Percentiles rank a stretch among this genome's conserved stretches.
Conservation (phyloP, 1,140 invertebrate species). For the Papilio xuthus region DNA sequence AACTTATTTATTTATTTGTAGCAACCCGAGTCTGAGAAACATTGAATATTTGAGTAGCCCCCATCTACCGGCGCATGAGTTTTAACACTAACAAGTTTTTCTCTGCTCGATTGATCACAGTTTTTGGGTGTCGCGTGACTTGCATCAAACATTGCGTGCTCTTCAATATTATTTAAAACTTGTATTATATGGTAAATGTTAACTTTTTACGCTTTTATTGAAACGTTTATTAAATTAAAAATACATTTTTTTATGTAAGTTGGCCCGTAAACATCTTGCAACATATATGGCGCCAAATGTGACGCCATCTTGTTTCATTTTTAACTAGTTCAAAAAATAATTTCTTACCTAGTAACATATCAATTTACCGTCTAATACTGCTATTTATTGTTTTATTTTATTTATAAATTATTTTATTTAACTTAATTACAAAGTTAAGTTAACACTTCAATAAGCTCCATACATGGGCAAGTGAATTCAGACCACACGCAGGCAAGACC, state of each 20-base stretch:
- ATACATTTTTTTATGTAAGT: too few relatives aligned
- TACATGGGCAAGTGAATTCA: conserved; percentile 46
- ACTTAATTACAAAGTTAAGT: conserved; percentile 29
- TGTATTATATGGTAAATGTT: neutral
- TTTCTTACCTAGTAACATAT: neutral
- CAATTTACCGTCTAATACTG: neutral
- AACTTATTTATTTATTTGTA: conserved; percentile 52
- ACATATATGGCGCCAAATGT: conserved; percentile 8
- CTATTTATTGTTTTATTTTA: conserved; percentile 3
- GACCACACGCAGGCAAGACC: conserved; percentile 53
- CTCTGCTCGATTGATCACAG: neutral
- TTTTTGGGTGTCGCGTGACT: conserved; percentile 32
- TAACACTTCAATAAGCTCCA: conserved; percentile 37
- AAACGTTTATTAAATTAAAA: too few relatives aligned
- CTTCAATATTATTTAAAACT: neutral
- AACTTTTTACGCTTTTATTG: neutral
- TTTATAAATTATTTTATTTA: neutral
- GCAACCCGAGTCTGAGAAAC: conserved; percentile 52
- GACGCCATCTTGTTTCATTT: conserved; percentile 6
- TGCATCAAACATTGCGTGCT: conserved; percentile 1
- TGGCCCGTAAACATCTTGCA: neutral
- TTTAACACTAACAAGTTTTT: conserved; percentile 36
- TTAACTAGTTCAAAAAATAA: neutral
- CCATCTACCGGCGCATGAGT: conserved; percentile 34
- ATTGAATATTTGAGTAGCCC: conserved; percentile 56